Base-by-base conservation (phyloP, 64 coral and sea anemone species). In the Actinia tenebrosa region DNA sequence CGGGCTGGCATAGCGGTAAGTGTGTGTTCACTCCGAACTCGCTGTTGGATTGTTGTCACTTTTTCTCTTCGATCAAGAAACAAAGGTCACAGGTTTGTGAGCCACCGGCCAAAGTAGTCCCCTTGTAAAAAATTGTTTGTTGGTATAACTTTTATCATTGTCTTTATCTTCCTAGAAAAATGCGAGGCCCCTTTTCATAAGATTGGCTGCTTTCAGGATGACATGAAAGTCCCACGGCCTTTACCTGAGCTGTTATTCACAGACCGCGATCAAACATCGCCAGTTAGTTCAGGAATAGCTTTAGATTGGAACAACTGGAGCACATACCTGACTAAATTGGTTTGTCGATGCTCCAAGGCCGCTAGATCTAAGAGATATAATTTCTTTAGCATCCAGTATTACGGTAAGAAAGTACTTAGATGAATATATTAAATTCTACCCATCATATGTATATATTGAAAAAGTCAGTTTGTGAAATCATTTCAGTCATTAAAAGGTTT, bases 301-400 rank as follows among this genome's bases (percentile, higher is more conserved):
- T 43, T 93, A 52, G 87, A 80, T 47, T 90, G 84, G 79, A 44
- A 89, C 43, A 84, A 96, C 42, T 96, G 91, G 91, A 83, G 86
- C 4, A 68, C 43, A 71, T 90, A 87, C 45, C 45, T 96, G 23
- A 55, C 9, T n/a, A 80, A 89, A 23, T 42, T 89, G 46, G 87
- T 93, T 42, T 93, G 91, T 85, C 82, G 91, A 50, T 93, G 91
- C 86, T 87, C 87, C 17, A 88, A 89, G 79, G 44, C 92, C 56
- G 94, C 91, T 18, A 92, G 84, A 17, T 18, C 22, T 11, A 84
- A 86, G 11, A 53, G 77, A 43, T 87, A 69, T 72, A 20, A 19
- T 25, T 80, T 56, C 20, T 95, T 95, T 25, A 78, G 80, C 25
- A 86, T 87, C 16, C 87, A 88, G 22, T 64, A 44, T 17, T 89